phyloP scores from a whole-genome alignment of 2,888 invertebrate genomes.

The Parelbella ahira region DNA sequence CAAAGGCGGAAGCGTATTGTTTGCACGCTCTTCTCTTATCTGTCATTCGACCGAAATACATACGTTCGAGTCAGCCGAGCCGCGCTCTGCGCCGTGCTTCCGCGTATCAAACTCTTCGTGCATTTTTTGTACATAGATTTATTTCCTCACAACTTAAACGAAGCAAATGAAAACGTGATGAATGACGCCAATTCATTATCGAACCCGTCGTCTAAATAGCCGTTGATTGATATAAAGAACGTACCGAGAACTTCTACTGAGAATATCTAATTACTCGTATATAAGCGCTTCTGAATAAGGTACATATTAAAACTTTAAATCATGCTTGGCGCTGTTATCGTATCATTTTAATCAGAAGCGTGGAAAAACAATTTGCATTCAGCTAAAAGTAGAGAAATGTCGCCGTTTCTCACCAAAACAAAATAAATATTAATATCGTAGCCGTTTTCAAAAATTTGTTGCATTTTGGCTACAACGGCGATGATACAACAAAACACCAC shows the following conservation, averaged over 20 bases:
- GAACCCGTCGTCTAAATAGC: constrained; percentile 20
- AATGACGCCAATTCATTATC: constrained; percentile 16
- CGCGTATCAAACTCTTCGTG: constrained; percentile 20
- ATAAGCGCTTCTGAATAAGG: too few relatives aligned
- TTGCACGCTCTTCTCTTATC: constrained; percentile 23
- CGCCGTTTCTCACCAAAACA: constrained; percentile 4
- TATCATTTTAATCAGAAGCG: too few relatives aligned
- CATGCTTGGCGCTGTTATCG: too few relatives aligned
- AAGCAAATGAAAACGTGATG: constrained; percentile 22
- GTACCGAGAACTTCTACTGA: too few relatives aligned
- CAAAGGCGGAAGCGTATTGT: constrained; percentile 61
- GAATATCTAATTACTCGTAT: too few relatives aligned
- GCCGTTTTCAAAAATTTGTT: constrained; percentile 20
- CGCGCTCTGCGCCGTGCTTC: constrained; percentile 9
- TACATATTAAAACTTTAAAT: too few relatives aligned
- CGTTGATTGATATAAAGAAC: too few relatives aligned
- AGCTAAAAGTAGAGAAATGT: constrained; percentile 2
- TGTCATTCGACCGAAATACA: constrained; percentile 25
- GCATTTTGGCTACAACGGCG: constrained; percentile 18
- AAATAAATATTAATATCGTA: constrained; percentile 17
- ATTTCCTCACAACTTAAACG: constrained; percentile 18
- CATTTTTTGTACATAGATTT: constrained; percentile 22
- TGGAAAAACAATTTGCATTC: constrained; percentile 12
- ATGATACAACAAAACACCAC: constrained; percentile 23
- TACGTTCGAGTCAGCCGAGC: constrained; percentile 13